Percentiles rank a stretch among this genome's conserved stretches.
These are phyloP conservation scores for Oryzias javanicus DNA, from an alignment of 2,113 vertebrate species.

Conservation along the genomic window DNA sequence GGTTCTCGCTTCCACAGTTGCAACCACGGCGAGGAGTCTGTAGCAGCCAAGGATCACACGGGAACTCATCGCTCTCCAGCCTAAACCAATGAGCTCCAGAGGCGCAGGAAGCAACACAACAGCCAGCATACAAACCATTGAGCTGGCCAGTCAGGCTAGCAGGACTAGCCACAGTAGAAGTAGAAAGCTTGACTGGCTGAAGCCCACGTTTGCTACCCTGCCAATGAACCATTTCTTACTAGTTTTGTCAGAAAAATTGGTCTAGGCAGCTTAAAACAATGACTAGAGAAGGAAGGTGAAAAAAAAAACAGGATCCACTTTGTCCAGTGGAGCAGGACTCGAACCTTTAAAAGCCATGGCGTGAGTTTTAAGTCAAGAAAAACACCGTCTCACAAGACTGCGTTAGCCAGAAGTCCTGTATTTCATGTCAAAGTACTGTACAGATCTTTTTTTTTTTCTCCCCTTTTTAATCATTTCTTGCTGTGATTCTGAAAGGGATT, in stretches of 20 bases:
- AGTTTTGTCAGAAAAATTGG: slow-evolving; percentile 66
- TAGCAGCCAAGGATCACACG: slow-evolving; percentile 20
- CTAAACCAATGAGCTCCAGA: slow-evolving; percentile 69
- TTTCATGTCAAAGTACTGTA: slow-evolving; percentile 92
- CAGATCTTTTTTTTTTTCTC: slow-evolving; percentile 71
- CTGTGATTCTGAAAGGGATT: slow-evolving; percentile 66
- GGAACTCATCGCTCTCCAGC: slow-evolving; percentile 56
- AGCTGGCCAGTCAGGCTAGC: slow-evolving; percentile 81
- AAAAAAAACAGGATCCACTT: slow-evolving; percentile 53
- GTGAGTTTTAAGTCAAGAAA: slow-evolving; percentile 32
- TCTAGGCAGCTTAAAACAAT: slow-evolving; percentile 62
- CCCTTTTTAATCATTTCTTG: slow-evolving; percentile 78
- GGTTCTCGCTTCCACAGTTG: slow-evolving; percentile 30
- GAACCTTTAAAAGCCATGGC: slow-evolving; percentile 53
- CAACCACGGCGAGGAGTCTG: slow-evolving; percentile 42
- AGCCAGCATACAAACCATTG: slow-evolving; percentile 53
- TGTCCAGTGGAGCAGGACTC: slow-evolving; percentile 72
- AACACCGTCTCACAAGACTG: slow-evolving; percentile 55
- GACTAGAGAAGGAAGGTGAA: slow-evolving; percentile 39
- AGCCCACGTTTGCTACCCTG: slow-evolving; percentile 29
- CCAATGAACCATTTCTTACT: slow-evolving; percentile 59
- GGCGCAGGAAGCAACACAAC: slow-evolving; percentile 44
- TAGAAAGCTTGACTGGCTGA: slow-evolving; percentile 84
- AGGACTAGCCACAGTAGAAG: slow-evolving; percentile 77
- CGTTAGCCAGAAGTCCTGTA: slow-evolving; percentile 80